Percentiles rank a stretch among this genome's conserved stretches.
These are phyloP conservation scores for Formicarius rufipectus DNA, from an alignment of 2,113 vertebrate genomes.

Conservation along the genomic window DNA sequence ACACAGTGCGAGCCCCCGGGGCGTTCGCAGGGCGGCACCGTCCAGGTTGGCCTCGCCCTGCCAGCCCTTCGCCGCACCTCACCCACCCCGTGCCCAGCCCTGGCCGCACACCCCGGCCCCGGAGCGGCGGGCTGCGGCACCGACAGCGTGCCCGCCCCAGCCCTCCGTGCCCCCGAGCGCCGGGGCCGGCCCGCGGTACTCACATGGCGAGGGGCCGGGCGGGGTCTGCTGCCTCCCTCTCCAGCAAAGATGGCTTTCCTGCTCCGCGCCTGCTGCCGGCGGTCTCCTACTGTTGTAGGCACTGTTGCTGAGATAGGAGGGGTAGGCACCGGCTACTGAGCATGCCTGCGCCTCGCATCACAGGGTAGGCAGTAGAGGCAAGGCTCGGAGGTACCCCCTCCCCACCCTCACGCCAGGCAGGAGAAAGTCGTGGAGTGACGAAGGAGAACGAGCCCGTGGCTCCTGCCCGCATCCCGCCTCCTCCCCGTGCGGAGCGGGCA, in stretches of 20 bases:
- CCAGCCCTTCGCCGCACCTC: not conserved
- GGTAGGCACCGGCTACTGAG: conserved; percentile 61
- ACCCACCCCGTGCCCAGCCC: not conserved
- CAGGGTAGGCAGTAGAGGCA: not conserved
- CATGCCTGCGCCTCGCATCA: conserved; percentile 58
- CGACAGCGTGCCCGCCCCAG: not conserved
- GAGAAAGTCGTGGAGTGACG: not conserved
- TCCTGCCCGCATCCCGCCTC: not conserved
- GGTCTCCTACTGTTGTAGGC: not conserved
- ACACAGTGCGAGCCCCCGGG: not conserved
- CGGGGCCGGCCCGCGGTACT: not conserved
- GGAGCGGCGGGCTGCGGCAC: not conserved
- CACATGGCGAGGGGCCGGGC: conserved; percentile 27
- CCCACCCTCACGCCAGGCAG: not conserved
- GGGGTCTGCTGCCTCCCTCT: not conserved
- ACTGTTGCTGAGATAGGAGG: conserved; percentile 39
- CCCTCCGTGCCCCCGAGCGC: not conserved
- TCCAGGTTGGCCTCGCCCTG: not conserved
- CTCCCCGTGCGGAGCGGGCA: not conserved
- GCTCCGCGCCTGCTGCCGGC: conserved; percentile 33
- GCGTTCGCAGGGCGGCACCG: accelerated
- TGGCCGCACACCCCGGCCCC: not conserved
- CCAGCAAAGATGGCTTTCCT: conserved; percentile 63
- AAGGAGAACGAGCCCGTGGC: accelerated
- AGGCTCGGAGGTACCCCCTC: not conserved